A percentile compares a stretch with the other conserved stretches of the same genome.
phyloP scores from a whole-genome alignment of 2,113 vertebrate genomes.

The Nesospiza acunhae region DNA sequence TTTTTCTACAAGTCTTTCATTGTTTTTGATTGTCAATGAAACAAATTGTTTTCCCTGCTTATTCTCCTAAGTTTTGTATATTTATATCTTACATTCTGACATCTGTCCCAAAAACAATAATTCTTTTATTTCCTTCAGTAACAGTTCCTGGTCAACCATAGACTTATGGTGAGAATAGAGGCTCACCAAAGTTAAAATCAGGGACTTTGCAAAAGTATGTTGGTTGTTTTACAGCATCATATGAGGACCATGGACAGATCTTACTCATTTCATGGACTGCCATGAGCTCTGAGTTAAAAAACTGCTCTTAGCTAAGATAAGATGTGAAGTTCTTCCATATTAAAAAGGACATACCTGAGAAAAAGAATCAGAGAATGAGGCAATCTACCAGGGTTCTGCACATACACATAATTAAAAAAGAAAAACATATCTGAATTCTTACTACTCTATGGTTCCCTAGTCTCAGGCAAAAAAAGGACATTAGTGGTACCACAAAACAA shows the following conservation, averaged over 20 bases:
- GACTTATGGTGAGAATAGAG: background rate
- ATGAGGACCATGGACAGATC: conserved; percentile 69
- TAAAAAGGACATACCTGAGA: background rate
- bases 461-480: background rate
- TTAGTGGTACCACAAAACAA: background rate
- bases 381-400: background rate
- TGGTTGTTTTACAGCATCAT: background rate
- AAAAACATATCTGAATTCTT: background rate
- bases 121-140: background rate
- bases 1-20: background rate
- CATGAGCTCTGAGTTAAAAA: background rate
- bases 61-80: background rate
- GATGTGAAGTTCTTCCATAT: background rate
- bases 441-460: background rate
- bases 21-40: background rate
- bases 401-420: background rate
- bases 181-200: background rate
- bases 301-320: background rate
- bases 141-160: background rate
- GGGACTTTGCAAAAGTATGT: background rate
- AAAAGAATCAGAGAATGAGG: background rate
- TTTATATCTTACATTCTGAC: background rate
- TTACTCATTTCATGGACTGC: background rate
- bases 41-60: background rate
- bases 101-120: background rate